Evolutionary conservation across 2,797 vertebrate genomes (phyloP).

Genomic region (Propithecus deckenii): DNA sequence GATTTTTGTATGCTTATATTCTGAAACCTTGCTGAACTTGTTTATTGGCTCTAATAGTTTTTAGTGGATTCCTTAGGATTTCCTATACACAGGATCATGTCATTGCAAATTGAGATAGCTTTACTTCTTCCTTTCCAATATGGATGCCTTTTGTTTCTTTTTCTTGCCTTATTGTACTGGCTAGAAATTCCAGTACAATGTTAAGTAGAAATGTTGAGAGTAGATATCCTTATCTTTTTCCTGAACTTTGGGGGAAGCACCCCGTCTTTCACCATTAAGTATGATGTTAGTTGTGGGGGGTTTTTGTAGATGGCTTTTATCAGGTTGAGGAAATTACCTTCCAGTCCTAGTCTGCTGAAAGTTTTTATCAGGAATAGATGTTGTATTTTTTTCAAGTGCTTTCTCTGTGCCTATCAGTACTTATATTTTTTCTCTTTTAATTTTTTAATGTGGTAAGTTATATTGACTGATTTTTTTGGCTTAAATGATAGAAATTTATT

Average conservation of each 20-base stretch:
- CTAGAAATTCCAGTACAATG: too few relatives aligned
- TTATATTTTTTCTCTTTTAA: not conserved
- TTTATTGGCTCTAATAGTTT: not conserved
- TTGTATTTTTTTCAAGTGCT: not conserved
- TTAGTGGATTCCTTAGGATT: not conserved
- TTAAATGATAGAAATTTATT: too few relatives aligned
- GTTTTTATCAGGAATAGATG: not conserved
- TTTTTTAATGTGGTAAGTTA: not conserved
- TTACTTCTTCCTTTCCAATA: not conserved
- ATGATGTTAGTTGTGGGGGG: too few relatives aligned
- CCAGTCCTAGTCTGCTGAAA: too few relatives aligned
- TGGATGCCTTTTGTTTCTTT: too few relatives aligned
- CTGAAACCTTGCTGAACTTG: not conserved
- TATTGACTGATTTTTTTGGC: not conserved
- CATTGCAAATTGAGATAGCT: not conserved
- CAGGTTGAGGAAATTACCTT: too few relatives aligned
- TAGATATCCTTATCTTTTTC: too few relatives aligned
- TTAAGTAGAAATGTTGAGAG: too few relatives aligned
- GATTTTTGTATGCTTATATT: not conserved
- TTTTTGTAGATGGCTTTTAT: too few relatives aligned
- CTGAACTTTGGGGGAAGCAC: too few relatives aligned
- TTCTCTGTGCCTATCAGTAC: not conserved
- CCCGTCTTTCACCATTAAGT: too few relatives aligned
- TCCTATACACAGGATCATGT: not conserved
- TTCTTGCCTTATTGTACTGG: too few relatives aligned